These are phyloP conservation scores for Wasmannia auropunctata DNA, from an alignment of 1,140 invertebrate genomes.

Conservation along the genomic window DNA sequence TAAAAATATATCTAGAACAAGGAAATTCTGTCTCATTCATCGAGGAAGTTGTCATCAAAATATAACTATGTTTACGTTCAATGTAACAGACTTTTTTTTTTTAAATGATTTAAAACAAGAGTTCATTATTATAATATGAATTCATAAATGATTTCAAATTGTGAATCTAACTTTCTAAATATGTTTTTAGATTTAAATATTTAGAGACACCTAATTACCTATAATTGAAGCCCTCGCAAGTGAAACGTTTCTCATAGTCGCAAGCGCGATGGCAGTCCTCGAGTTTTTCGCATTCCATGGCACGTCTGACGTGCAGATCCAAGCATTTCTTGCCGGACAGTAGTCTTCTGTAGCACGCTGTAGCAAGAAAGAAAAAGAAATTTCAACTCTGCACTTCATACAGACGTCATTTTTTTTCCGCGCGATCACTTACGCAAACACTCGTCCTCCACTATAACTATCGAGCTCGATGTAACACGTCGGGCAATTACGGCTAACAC, in stretches of 20 bases:
- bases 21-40: too few relatives aligned
- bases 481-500: slow-evolving; percentile 13
- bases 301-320: slow-evolving; percentile 88
- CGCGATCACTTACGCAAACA: slow-evolving; percentile 69
- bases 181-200: background rate
- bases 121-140: background rate
- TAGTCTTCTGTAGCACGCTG: slow-evolving; percentile 91
- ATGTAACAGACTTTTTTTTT: background rate
- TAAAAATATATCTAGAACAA: background rate
- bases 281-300: slow-evolving; percentile 89
- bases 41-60: background rate
- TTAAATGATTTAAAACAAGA: background rate
- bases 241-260: slow-evolving; percentile 89
- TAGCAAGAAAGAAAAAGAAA: slow-evolving; percentile 68
- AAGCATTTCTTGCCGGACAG: slow-evolving; percentile 89
- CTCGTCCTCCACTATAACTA: slow-evolving; percentile 46
- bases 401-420: background rate
- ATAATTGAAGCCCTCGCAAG: slow-evolving; percentile 93
- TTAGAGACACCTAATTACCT: slow-evolving; percentile 84
- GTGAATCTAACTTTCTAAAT: background rate
- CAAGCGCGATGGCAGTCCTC: slow-evolving; percentile 91
- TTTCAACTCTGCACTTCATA: slow-evolving; percentile 45
- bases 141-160: too few relatives aligned
- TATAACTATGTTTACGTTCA: background rate
- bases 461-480: slow-evolving; percentile 17